phyloP scores from a whole-genome alignment of 2,113 vertebrate genomes.

The Athene noctua region DNA sequence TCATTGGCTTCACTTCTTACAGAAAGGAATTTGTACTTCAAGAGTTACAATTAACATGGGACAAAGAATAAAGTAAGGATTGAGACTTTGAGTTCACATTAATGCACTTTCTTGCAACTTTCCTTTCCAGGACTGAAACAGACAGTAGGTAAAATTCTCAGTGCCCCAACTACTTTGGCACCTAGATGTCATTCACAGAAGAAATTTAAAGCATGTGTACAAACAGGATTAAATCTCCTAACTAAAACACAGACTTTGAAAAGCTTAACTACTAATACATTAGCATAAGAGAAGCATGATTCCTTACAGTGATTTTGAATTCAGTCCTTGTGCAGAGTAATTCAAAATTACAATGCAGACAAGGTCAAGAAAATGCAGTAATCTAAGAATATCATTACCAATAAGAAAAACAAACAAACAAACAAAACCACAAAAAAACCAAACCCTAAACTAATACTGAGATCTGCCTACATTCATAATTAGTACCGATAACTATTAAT shows the following conservation, averaged over 20 bases:
- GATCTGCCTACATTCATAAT: background rate
- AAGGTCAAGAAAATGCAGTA: too few relatives aligned
- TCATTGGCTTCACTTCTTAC: background rate
- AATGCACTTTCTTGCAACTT: too few relatives aligned
- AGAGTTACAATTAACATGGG: background rate
- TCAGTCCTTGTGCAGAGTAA: too few relatives aligned
- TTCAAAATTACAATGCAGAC: too few relatives aligned
- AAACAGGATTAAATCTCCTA: too few relatives aligned
- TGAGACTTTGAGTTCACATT: background rate
- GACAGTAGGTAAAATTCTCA: background rate
- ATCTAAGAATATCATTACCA: background rate
- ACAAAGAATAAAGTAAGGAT: background rate
- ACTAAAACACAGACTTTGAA: too few relatives aligned
- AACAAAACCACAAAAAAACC: background rate
- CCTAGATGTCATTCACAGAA: background rate
- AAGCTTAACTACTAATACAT: too few relatives aligned
- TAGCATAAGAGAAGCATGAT: too few relatives aligned
- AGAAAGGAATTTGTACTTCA: too few relatives aligned
- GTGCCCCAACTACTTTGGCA: background rate
- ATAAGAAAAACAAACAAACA: background rate
- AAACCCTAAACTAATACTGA: background rate
- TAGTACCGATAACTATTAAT: background rate
- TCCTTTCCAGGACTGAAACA: background rate
- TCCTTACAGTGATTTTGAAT: too few relatives aligned
- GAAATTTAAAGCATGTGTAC: too few relatives aligned